Evolutionary conservation across 2,888 invertebrate species (phyloP), one percentile per base, ranked within the genome.

Genomic region (Diloba caeruleocephala): DNA sequence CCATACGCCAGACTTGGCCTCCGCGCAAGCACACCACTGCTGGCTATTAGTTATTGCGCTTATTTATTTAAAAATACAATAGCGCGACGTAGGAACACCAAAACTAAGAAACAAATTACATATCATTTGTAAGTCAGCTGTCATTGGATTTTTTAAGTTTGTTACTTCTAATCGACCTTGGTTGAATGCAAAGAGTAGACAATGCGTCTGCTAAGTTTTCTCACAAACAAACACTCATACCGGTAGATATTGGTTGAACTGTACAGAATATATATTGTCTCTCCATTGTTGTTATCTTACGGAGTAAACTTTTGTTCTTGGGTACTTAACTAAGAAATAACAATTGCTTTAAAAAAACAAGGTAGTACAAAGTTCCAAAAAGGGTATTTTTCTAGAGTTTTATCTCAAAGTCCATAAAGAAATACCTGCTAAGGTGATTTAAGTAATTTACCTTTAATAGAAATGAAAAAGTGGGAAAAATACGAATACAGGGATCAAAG

Each of bases 1-100:
- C 88, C 65, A 59, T 59, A 42, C 61, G 89, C 89, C 89, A 89
- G 81, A 77, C 76, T 69, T 63, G 74, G 75, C 68, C 74, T 79
- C 74, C n/a, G n/a, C n/a, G 56, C 70, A 68, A 71, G 77, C 74
- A 62, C 71, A 75, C 67, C 62, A 53, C 70, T 71, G 66, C 76
- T 72, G 74, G 72, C 77, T 69, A 70, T 74, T 72, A 72, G 68
- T 76, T 71, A 69, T 71, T 62, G 59, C 66, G 65, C 60, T 56
- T 73, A 67, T 61, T 65, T 71, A 68, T 71, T 58, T 51, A 54
- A 62, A 65, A 70, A 61, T 65, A 68, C 64, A 51, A 64, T 58
- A 58, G 66, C 56, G 45, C 52, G 33, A n/a, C n/a, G n/a, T n/a
- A n/a, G n/a, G 37, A 39, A 31, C 38, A 5, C 13, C 25, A 45